These are phyloP conservation scores for Trilocha varians DNA, from an alignment of 2,888 invertebrate genomes.

Conservation along the genomic window DNA sequence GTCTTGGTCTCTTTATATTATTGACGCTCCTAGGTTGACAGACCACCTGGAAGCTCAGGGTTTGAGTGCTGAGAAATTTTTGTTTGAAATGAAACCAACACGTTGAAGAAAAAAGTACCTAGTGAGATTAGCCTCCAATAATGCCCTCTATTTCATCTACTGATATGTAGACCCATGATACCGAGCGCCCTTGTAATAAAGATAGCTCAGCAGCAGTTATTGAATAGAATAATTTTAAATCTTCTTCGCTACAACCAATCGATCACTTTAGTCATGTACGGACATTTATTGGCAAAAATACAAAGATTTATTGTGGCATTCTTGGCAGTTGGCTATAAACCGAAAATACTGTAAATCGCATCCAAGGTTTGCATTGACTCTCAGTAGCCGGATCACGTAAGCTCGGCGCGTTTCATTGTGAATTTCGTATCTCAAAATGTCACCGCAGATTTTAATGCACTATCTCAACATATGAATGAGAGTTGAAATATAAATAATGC, in stretches of 20 bases:
- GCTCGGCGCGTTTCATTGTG: constrained; percentile 22
- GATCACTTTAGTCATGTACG: background rate
- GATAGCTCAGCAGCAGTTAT: too few species aligned
- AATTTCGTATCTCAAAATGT: constrained; percentile 25
- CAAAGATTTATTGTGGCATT: background rate
- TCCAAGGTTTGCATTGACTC: constrained; percentile 10
- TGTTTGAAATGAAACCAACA: too few species aligned
- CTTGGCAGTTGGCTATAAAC: background rate
- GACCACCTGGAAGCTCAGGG: too few species aligned
- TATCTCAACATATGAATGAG: constrained; percentile 27
- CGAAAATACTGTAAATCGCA: background rate
- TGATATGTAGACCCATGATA: too few species aligned
- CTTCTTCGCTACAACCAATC: background rate
- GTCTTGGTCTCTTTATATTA: too few species aligned
- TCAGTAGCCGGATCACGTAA: constrained; percentile 29
- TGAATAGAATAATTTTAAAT: too few species aligned
- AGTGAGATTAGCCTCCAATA: too few species aligned
- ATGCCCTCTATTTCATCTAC: too few species aligned
- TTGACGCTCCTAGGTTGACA: too few species aligned
- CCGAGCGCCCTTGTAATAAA: too few species aligned
- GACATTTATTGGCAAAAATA: background rate
- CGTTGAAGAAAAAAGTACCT: too few species aligned
- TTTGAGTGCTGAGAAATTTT: too few species aligned
- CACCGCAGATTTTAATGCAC: constrained; percentile 20
- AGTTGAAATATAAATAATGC: constrained; percentile 26